phyloP scores from a whole-genome alignment of 2,888 invertebrate genomes.

The Epinotia ramella region DNA sequence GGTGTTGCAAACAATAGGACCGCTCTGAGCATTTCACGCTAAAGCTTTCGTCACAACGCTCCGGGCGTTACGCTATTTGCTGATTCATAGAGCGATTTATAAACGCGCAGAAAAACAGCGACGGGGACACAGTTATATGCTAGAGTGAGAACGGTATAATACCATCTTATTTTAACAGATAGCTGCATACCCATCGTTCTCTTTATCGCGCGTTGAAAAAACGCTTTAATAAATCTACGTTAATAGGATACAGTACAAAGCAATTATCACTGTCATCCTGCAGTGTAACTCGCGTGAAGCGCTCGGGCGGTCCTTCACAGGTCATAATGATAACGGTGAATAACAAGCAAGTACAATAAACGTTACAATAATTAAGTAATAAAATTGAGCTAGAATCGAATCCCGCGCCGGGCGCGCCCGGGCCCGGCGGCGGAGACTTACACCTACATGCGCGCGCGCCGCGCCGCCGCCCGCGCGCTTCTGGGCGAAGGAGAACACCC shows the following conservation, averaged over 20 bases:
- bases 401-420: slow-evolving; percentile 56
- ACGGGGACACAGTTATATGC: background rate
- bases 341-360: slow-evolving; percentile 73
- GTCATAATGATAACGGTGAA: slow-evolving; percentile 57
- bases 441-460: slow-evolving; percentile 31
- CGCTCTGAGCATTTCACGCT: slow-evolving; percentile 2
- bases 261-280: background rate
- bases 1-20: slow-evolving; percentile 22
- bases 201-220: background rate
- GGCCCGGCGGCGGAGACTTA: slow-evolving; percentile 46
- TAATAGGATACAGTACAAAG: background rate
- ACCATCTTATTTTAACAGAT: background rate
- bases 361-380: slow-evolving; percentile 71
- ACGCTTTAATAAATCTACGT: background rate
- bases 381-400: slow-evolving; percentile 81
- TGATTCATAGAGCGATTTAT: slow-evolving; percentile 4
- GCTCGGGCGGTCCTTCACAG: slow-evolving; percentile 18
- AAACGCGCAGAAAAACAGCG: background rate
- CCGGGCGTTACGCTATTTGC: background rate
- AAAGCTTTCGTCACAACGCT: background rate
- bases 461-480: background rate
- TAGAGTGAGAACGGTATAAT: background rate
- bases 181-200: background rate
- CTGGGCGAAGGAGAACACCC: too few species aligned
- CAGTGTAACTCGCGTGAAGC: background rate